phyloP scores from a whole-genome alignment of 2,113 vertebrate species.

The Cyanoderma ruficeps region DNA sequence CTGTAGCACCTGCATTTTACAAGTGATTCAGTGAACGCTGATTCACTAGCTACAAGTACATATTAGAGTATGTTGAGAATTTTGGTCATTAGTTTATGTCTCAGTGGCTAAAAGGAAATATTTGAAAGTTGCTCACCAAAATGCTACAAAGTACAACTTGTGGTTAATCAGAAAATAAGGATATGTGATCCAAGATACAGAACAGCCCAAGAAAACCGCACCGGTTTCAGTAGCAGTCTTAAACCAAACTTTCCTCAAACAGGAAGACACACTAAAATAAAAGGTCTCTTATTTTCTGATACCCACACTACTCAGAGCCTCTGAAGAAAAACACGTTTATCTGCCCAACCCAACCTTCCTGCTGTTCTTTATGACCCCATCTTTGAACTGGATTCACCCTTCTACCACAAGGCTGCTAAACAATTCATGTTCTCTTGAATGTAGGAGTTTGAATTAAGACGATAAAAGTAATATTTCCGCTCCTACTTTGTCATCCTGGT shows the following conservation, averaged over 20 bases:
- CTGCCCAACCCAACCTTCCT: neutral
- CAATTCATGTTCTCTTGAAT: neutral
- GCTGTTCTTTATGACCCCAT: neutral
- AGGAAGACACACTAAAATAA: neutral
- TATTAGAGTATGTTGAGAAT: neutral
- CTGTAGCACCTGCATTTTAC: neutral
- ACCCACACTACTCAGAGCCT: neutral
- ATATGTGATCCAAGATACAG: neutral
- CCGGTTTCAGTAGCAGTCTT: neutral
- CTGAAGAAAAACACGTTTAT: neutral
- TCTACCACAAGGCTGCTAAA: neutral
- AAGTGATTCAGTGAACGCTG: neutral
- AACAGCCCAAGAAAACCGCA: neutral
- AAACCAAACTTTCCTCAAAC: neutral
- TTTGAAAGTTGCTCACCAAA: neutral
- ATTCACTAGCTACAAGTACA: neutral
- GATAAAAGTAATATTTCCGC: neutral
- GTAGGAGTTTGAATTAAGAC: neutral
- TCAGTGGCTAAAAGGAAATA: neutral
- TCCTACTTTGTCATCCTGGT: conserved; percentile 49
- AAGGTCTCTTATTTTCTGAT: neutral
- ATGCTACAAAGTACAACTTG: neutral
- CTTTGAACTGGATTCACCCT: neutral
- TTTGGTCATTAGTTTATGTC: neutral
- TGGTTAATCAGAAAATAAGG: neutral